phyloP scores from a whole-genome alignment of 92 coral and sea anemone genomes.

The Chrysogorgia sp. region DNA sequence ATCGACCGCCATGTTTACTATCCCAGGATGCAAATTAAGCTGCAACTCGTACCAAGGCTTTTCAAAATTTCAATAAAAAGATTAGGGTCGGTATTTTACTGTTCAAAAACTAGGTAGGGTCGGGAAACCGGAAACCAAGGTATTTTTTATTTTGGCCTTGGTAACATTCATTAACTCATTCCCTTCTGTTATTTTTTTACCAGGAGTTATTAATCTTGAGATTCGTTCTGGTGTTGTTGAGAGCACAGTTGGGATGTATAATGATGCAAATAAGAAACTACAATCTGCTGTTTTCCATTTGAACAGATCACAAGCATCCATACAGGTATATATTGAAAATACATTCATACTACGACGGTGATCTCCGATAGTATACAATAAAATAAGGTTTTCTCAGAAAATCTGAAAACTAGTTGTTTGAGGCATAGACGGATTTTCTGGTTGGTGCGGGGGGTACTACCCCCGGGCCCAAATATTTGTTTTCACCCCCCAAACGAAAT shows the following conservation, averaged over 20 bases:
- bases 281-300: conserved; percentile 32
- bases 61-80: no score
- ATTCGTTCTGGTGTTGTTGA: conserved; percentile 34
- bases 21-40: no score
- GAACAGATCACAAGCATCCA: conserved; percentile 35
- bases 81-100: no score
- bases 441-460: not conserved
- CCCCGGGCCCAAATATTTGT: no score
- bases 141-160: not conserved
- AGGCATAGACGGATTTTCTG: not conserved
- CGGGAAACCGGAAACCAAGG: no score
- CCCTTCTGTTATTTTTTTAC: not conserved
- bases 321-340: conserved; percentile 5
- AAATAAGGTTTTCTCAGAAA: not conserved
- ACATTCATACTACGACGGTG: not conserved
- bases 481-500: no score
- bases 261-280: conserved; percentile 36
- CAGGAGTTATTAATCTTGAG: conserved; percentile 41
- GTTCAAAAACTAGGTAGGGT: no score
- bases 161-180: not conserved
- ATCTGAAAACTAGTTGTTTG: not conserved
- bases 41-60: no score
- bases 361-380: no score
- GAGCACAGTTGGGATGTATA: conserved; percentile 15
- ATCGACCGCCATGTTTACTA: no score